Evolutionary conservation across 2,888 invertebrate genomes (phyloP).

Genomic region (Scaptomyza parva): DNA sequence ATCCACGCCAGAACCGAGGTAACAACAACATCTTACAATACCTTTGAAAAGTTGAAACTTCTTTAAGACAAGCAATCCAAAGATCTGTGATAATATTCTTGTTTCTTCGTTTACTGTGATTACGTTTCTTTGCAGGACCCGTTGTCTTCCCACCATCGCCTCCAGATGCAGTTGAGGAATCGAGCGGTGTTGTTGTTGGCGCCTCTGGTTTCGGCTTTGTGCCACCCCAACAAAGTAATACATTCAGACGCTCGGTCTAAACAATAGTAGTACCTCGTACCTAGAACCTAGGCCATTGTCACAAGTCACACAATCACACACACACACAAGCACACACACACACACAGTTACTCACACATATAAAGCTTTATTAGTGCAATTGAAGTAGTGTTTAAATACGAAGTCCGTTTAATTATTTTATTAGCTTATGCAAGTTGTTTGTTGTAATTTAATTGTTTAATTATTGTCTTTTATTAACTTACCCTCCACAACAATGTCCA

Average conservation of each 20-base stretch:
- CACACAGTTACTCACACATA: slow-evolving; percentile 22
- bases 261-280: slow-evolving; percentile 35
- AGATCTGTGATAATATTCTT: not conserved
- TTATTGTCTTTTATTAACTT: slow-evolving; percentile 58
- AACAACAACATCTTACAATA: slow-evolving; percentile 2
- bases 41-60: not conserved
- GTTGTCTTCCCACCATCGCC: slow-evolving; percentile 91
- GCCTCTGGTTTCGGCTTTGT: slow-evolving; percentile 95
- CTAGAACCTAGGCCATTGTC: slow-evolving; percentile 44
- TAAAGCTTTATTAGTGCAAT: slow-evolving; percentile 81
- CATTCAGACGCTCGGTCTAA: slow-evolving; percentile 63
- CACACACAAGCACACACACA: slow-evolving; percentile 12
- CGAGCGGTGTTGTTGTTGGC: slow-evolving; percentile 92
- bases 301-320: slow-evolving; percentile 33
- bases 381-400: slow-evolving; percentile 59
- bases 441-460: slow-evolving; percentile 52
- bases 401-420: slow-evolving; percentile 43
- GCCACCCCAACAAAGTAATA: slow-evolving; percentile 87
- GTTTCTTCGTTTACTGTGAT: not conserved
- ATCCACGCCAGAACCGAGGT: slow-evolving; percentile 85
- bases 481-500: slow-evolving; percentile 50
- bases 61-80: no score
- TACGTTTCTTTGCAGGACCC: slow-evolving; percentile 87
- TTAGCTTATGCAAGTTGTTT: slow-evolving; percentile 47
- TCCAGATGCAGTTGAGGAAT: slow-evolving; percentile 88